Evolutionary conservation across 2,797 vertebrate genomes (phyloP).

Genomic region (Petrocephalus sullivani): DNA sequence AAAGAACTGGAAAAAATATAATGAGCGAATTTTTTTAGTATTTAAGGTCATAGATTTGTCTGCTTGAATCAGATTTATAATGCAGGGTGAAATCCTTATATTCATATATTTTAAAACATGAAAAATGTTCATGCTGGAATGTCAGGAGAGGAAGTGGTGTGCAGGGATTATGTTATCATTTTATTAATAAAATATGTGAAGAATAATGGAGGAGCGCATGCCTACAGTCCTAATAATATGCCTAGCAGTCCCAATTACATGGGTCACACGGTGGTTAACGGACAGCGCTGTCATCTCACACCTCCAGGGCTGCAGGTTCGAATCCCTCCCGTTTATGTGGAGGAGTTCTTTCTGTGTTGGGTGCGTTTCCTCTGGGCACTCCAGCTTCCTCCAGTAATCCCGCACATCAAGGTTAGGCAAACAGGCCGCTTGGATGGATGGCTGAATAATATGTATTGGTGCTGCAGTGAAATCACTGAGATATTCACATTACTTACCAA

Average conservation of each 20-base stretch:
- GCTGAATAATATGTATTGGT: background rate
- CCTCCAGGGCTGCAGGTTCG: background rate
- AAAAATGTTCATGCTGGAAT: background rate
- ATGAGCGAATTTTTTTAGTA: background rate
- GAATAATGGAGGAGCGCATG: background rate
- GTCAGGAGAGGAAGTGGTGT: background rate
- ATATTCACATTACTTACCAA: background rate
- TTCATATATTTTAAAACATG: background rate
- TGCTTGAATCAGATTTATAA: background rate
- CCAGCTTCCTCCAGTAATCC: background rate
- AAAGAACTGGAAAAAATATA: background rate
- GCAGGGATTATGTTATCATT: background rate
- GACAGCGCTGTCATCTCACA: background rate
- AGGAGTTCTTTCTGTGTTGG: background rate
- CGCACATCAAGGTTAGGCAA: background rate
- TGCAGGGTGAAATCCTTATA: background rate
- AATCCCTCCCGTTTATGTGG: background rate
- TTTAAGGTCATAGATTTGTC: background rate
- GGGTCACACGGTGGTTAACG: background rate
- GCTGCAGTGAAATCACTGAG: background rate
- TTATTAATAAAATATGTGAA: slow-evolving; percentile 2
- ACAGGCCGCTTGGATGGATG: background rate
- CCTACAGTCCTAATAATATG: background rate
- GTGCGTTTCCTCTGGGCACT: background rate
- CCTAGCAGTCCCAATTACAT: background rate